Evolutionary conservation across 2,797 vertebrate species (phyloP).

Genomic region (Thripadectes ignobilis): DNA sequence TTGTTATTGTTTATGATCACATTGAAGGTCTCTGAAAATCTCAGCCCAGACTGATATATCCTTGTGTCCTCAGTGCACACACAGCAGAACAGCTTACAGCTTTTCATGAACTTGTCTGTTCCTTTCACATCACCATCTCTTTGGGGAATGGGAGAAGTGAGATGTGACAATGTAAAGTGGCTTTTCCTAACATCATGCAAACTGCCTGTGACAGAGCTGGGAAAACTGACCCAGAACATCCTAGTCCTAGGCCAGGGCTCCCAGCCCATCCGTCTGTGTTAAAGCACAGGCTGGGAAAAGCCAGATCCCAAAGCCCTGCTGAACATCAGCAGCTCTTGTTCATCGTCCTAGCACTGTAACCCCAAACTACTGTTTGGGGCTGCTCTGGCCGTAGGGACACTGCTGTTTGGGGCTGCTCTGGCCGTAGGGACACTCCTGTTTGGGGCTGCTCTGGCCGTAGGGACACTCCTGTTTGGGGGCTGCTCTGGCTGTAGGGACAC

Average conservation of each 20-base stretch:
- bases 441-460: background rate
- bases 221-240: background rate
- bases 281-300: rapidly evolving
- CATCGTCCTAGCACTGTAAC: rapidly evolving
- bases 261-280: rapidly evolving
- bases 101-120: background rate
- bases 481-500: no score
- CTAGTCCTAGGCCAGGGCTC: background rate
- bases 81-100: background rate
- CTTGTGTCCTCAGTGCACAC: background rate
- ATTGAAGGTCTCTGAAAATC: background rate
- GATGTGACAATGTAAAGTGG: background rate
- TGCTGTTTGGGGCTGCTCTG: background rate
- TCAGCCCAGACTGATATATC: background rate
- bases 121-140: background rate
- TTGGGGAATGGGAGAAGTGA: background rate
- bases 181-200: background rate
- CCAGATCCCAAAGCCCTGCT: rapidly evolving
- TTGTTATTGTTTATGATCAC: background rate
- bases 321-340: rapidly evolving
- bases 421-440: no score
- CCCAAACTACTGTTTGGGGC: background rate
- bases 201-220: background rate
- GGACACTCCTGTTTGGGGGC: no score
- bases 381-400: no score